phyloP scores from a whole-genome alignment of 2,888 invertebrate genomes.

The Andricus quercusramuli region DNA sequence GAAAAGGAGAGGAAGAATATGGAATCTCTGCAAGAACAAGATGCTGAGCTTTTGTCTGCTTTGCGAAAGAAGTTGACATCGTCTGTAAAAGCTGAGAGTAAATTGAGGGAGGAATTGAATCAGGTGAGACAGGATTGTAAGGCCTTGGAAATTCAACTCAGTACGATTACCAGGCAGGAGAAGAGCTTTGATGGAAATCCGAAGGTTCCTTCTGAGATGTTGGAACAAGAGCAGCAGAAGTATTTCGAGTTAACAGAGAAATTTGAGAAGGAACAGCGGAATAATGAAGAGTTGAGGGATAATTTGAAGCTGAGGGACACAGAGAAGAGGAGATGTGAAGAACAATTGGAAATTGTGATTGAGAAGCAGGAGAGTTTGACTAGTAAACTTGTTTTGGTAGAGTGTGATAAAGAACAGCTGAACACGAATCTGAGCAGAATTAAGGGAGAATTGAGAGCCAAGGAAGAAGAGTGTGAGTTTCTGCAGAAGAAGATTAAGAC shows the following conservation, averaged over 20 bases:
- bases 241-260: slow-evolving; percentile 62
- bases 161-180: slow-evolving; percentile 62
- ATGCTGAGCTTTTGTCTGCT: slow-evolving; percentile 71
- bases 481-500: slow-evolving; percentile 80
- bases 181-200: slow-evolving; percentile 57
- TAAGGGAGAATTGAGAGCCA: slow-evolving; percentile 79
- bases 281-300: slow-evolving; percentile 77
- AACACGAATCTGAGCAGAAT: slow-evolving; percentile 79
- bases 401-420: slow-evolving; percentile 79
- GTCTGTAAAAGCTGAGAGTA: slow-evolving; percentile 83
- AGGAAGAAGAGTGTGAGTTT: slow-evolving; percentile 80
- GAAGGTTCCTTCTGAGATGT: slow-evolving; percentile 44
- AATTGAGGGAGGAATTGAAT: slow-evolving; percentile 82
- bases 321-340: slow-evolving; percentile 79
- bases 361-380: slow-evolving; percentile 78
- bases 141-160: slow-evolving; percentile 77
- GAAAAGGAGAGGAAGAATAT: slow-evolving; percentile 66
- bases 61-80: slow-evolving; percentile 80
- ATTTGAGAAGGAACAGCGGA: slow-evolving; percentile 63
- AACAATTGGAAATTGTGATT: slow-evolving; percentile 79
- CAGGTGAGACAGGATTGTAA: slow-evolving; percentile 80
- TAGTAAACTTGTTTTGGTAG: slow-evolving; percentile 67
- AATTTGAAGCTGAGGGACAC: slow-evolving; percentile 78
- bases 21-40: slow-evolving; percentile 64
- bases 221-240: slow-evolving; percentile 63